Evolutionary conservation across 2,888 invertebrate species (phyloP).

Genomic region (Ophion costatus): DNA sequence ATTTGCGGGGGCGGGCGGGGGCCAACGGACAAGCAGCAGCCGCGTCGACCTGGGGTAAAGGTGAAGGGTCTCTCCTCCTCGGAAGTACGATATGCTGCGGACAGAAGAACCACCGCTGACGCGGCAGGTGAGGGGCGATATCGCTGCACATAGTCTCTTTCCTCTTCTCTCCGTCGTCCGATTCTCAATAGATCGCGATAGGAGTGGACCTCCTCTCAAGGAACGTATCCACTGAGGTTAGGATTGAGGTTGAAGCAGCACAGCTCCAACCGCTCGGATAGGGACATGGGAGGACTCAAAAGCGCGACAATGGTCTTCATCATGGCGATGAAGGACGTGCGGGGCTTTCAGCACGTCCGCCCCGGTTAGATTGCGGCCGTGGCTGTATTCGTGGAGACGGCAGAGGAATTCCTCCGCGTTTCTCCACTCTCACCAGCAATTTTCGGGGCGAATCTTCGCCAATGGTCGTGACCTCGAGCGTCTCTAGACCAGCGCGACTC

Average conservation of each 20-base stretch:
- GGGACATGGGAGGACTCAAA: constrained; percentile 14
- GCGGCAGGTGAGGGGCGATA: constrained; percentile 21
- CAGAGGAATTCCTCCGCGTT: constrained; percentile 14
- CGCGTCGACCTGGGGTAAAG: background rate
- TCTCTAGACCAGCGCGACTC: too few species aligned
- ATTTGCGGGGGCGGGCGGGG: background rate
- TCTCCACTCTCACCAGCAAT: constrained; percentile 6
- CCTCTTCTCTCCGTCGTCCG: background rate
- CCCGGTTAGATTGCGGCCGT: too few species aligned
- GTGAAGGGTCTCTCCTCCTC: background rate
- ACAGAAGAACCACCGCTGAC: background rate
- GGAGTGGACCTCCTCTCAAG: background rate
- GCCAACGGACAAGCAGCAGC: background rate
- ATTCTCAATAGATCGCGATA: background rate
- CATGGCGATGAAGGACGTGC: too few species aligned
- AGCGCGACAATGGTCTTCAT: background rate
- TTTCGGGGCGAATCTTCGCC: background rate
- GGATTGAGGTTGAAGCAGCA: constrained; percentile 7
- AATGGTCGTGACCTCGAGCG: background rate
- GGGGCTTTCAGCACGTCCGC: too few species aligned
- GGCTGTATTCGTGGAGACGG: too few species aligned
- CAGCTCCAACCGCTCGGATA: constrained; percentile 1
- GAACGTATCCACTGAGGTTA: background rate
- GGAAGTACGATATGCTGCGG: background rate
- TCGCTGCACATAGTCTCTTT: background rate